Base-by-base conservation (phyloP, 2,888 invertebrate genomes). In the Stenurella melanura region DNA sequence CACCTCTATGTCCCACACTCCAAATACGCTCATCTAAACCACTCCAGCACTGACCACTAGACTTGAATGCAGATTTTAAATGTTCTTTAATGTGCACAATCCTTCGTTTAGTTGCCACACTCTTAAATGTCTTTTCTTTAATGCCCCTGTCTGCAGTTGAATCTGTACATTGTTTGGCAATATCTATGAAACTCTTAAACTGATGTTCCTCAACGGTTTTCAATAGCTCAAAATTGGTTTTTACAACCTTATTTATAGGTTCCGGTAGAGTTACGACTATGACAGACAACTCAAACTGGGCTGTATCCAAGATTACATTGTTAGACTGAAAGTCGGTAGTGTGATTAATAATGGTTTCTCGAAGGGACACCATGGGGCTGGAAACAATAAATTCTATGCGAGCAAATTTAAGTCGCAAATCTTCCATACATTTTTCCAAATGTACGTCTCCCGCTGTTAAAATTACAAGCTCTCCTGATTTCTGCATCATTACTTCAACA, bases 391-490 rank as follows among this genome's bases (percentile, higher is more conserved):
- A 91, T 68, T 96, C 95, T 77, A 97, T 93, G 88, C 95, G 95
- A 0, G 96, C 96, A 90, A 96, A 98, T 81, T 93, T 93, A 76
- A 91, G 91, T 83, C 93, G 94, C 71, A 99, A 91, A 90, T 99
- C 99, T 87, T 96, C 96, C 6, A 99, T 91, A 90, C 99, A 99
- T 86, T 98, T 94, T 87, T 98, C 96, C 71, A 99, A 92, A 90
- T 99, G 99, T 1, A 99, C 96, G 90, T 99, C 98, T 0, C 99
- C 99, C 1, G 98, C 96, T 0, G 99, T 98, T 1, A 97, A 93
- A 38, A 99, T 91, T 0, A 99, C 96, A 87, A 97, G 95, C 87
- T 99, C 99, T 0, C 99, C 99, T 0, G 96, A 97, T 86, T 98
- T 96, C 89, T 98, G 97, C 17, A 98, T 92, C 0, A 95, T 90